Percentiles rank a stretch among this genome's conserved stretches.
phyloP scores from a whole-genome alignment of 1,140 invertebrate species.

The Thaumatotibia leucotreta region DNA sequence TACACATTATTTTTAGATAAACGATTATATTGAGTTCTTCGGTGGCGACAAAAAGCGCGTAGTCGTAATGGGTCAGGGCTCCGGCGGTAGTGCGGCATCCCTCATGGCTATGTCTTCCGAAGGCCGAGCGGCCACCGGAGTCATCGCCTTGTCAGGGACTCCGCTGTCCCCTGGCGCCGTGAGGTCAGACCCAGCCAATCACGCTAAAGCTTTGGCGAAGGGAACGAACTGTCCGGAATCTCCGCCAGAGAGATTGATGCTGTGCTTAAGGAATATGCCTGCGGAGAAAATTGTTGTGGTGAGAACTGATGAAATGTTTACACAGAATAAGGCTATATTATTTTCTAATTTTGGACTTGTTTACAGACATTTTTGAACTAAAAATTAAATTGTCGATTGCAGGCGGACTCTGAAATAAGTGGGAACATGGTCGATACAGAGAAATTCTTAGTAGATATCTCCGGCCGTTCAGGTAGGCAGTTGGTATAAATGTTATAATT shows the following conservation, averaged over 20 bases:
- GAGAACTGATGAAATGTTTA: too few species aligned
- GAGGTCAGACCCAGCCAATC: slow-evolving; percentile 74
- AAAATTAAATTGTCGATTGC: slow-evolving; percentile 18
- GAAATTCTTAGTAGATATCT: slow-evolving; percentile 52
- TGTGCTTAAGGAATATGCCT: slow-evolving; percentile 77
- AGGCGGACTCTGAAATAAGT: slow-evolving; percentile 55
- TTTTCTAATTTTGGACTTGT: too few species aligned
- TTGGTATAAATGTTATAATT: too few species aligned
- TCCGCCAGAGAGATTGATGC: slow-evolving; percentile 73
- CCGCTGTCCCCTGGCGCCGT: slow-evolving; percentile 81
- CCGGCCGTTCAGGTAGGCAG: slow-evolving; percentile 44
- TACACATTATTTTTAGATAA: slow-evolving; percentile 66
- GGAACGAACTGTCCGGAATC: slow-evolving; percentile 77
- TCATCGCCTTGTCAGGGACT: slow-evolving; percentile 83
- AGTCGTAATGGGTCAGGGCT: slow-evolving; percentile 83
- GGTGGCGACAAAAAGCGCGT: slow-evolving; percentile 83
- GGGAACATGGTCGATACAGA: slow-evolving; percentile 47
- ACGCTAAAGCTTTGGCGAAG: slow-evolving; percentile 73
- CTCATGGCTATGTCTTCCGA: slow-evolving; percentile 76
- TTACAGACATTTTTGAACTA: too few species aligned
- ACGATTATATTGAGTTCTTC: slow-evolving; percentile 83
- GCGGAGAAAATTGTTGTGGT: slow-evolving; percentile 54
- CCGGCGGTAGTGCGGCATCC: slow-evolving; percentile 80
- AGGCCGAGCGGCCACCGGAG: slow-evolving; percentile 70
- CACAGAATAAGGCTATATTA: too few species aligned